phyloP scores from a whole-genome alignment of 1,140 invertebrate species.

The Magallana ariakensis region DNA sequence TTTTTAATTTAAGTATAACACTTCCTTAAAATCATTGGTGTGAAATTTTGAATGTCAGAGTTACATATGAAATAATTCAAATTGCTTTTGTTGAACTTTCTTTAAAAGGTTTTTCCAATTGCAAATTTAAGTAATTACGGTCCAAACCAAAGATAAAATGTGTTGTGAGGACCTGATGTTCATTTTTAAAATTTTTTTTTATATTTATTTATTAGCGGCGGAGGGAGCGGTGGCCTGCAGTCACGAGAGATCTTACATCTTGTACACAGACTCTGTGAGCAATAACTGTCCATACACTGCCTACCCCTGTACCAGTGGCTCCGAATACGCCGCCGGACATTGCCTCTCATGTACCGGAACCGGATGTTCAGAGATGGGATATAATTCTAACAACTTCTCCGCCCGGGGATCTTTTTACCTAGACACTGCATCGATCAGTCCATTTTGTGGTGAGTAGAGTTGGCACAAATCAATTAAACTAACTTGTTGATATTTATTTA shows the following conservation, averaged over 20 bases:
- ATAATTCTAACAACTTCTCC: slow-evolving; percentile 62
- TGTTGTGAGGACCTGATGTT: too few species aligned
- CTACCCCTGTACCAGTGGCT: slow-evolving; percentile 82
- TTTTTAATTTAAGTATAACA: too few species aligned
- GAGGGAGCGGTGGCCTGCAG: slow-evolving; percentile 86
- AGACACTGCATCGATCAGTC: slow-evolving; percentile 53
- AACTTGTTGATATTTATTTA: too few species aligned
- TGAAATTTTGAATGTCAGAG: too few species aligned
- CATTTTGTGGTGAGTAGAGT: slow-evolving; percentile 61
- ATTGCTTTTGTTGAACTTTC: too few species aligned
- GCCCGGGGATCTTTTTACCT: slow-evolving; percentile 62
- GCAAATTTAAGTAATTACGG: too few species aligned
- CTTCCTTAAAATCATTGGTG: too few species aligned
- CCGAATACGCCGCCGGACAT: slow-evolving; percentile 86
- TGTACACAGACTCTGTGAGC: slow-evolving; percentile 92
- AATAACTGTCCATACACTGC: slow-evolving; percentile 86
- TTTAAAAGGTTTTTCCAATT: too few species aligned
- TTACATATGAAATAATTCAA: too few species aligned
- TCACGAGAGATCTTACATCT: slow-evolving; percentile 90
- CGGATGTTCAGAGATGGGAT: slow-evolving; percentile 84
- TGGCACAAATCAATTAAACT: too few species aligned
- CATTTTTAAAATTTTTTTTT: too few species aligned
- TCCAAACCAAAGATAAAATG: too few species aligned
- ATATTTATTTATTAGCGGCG: slow-evolving; percentile 56
- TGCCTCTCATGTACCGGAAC: slow-evolving; percentile 90